phyloP scores from a whole-genome alignment of 2,113 vertebrate species.

The Pandion haliaetus region DNA sequence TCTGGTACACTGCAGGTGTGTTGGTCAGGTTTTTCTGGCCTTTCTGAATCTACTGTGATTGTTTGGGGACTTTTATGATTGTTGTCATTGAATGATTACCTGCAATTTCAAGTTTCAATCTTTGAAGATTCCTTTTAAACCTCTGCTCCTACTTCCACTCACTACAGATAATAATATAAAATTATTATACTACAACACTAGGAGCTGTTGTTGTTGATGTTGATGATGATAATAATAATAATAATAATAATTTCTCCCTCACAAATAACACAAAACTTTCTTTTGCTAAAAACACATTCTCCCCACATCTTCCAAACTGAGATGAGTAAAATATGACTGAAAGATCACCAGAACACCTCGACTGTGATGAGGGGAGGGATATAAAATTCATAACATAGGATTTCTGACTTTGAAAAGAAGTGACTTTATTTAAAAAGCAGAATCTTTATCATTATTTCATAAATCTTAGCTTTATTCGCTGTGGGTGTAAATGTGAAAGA shows the following conservation, averaged over 20 bases:
- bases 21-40: not conserved
- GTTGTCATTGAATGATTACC: not conserved
- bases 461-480: not conserved
- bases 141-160: not conserved
- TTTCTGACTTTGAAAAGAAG: not conserved
- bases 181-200: not conserved
- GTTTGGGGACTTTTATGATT: not conserved
- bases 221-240: no score
- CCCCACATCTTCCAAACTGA: not conserved
- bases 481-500: not conserved
- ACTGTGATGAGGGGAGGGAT: not conserved
- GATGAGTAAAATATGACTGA: not conserved
- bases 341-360: not conserved
- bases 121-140: not conserved
- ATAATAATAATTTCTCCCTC: not conserved
- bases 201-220: not conserved
- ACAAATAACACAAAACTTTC: not conserved
- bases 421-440: not conserved
- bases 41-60: not conserved
- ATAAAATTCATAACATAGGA: not conserved
- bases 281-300: not conserved
- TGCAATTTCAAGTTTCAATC: not conserved
- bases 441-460: not conserved
- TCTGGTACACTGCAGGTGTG: not conserved
- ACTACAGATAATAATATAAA: not conserved